Evolutionary conservation across 2,113 vertebrate genomes (phyloP), one percentile per base, ranked within the genome.

Genomic region (Genyomyrus donnyi): DNA sequence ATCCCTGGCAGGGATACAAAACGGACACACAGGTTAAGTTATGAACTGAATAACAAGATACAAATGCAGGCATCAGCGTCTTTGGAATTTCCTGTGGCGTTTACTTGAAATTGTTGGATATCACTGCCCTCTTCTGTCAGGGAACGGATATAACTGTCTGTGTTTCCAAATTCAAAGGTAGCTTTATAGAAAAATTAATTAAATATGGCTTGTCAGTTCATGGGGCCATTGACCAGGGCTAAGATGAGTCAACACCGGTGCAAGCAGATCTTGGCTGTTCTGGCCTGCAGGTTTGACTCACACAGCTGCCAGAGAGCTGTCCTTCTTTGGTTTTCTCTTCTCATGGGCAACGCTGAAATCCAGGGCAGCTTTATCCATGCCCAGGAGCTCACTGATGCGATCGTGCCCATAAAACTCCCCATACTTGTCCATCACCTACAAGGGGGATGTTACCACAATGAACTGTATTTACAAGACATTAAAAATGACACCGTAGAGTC

Each of bases 391-490:
- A 21, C 98, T 99, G 94, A 99, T 99, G 87, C 98, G 96, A 90
- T 99, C 98, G 88, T 97, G 96, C 15, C 98, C 98, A 5, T 99
- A 99, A 93, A 99, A 99, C 91, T 99, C 98, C 3, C 98, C 98
- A 0, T 99, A 99, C 91, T 99, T 99, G 95, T 99, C 98, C 98
- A 99, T 99, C 70, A 99, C 98, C 98, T 99, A 70, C 45, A 52
- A 90, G 24, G 87, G 4, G 42, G 9, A 85, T 85, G 45, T 80
- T 19, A 85, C 83, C 42, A 11, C 46, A 24, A 85, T 48, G 83
- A n/a, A 10, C 17, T 46, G 39, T 48, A 48, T 85, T 85, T 46
- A 85, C 9, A 21, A 85, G 39, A 85, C 9, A 48, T 46, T n/a
- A 85, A 5, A 85, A 46, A 85, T 46, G 8, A 42, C 45, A 85